These are phyloP conservation scores for Myotis myotis DNA, from an alignment of 2,797 vertebrate species.

Conservation along the genomic window DNA sequence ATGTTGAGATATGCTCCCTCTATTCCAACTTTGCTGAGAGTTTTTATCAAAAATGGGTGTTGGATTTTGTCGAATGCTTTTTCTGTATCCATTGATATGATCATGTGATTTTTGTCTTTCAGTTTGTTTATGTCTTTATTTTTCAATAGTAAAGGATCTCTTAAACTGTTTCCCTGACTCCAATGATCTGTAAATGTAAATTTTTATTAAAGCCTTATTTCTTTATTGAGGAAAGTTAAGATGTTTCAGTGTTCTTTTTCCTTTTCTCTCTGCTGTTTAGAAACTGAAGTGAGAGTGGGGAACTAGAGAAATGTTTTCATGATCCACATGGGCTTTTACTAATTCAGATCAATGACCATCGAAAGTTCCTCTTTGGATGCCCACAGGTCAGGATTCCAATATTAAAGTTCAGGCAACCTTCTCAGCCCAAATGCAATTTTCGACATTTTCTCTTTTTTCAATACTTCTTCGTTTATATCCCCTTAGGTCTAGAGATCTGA, in stretches of 20 bases:
- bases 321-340: not conserved
- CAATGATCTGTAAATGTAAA: conserved; percentile 27
- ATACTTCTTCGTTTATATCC: conserved; percentile 7
- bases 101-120: too few species aligned
- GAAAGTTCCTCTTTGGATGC: conserved; percentile 2
- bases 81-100: too few species aligned
- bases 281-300: not conserved
- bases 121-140: not conserved
- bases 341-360: not conserved
- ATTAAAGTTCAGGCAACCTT: conserved; percentile 7
- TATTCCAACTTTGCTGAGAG: too few species aligned
- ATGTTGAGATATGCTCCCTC: too few species aligned
- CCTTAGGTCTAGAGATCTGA: conserved; percentile 35
- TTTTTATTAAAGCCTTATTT: conserved; percentile 44
- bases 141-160: not conserved
- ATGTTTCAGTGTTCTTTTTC: not conserved
- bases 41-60: too few species aligned
- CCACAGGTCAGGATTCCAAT: conserved; percentile 1
- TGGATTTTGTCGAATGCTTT: too few species aligned
- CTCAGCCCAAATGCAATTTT: not conserved
- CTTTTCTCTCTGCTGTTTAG: not conserved
- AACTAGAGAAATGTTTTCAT: not conserved
- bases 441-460: conserved; percentile 25
- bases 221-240: conserved; percentile 51
- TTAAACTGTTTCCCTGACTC: conserved; percentile 20